Evolutionary conservation across 1,140 invertebrate species (phyloP), one percentile per base, ranked within the genome.

Genomic region (Drosophila aff.): DNA sequence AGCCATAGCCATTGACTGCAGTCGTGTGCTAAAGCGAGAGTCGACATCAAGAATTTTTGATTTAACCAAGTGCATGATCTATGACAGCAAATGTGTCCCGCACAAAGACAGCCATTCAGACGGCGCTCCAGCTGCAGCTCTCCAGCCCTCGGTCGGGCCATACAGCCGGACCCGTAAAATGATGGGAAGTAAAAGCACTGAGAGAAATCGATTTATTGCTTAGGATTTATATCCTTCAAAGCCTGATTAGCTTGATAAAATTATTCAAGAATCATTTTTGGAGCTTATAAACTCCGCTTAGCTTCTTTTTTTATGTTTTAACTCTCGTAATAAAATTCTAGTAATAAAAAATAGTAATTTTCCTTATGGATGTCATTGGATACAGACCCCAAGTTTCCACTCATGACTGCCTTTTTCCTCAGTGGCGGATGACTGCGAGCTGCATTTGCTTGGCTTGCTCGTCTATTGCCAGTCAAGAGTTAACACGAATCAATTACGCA

Each of bases 31-130:
- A 72, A 85, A 61, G 74, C 68, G 75, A 52, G 81, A 85, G 82
- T 86, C 79, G 83, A 81, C 81, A 87, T 86, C 73, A 78, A 68
- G 84, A 76, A 84, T 89, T 87, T 89, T 87, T 84, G 85, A 87
- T 87, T 87, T 90, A 90, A 89, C 85, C 84, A 89, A 90, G 84
- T 89, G 84, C 84, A 90, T 90, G 84, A 89, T 90, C 84, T 84
- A 84, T 90, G 84, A 81, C 85, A 90, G 85, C 81, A 89, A 89
- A 89, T 90, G 81, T 87, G 85, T 84, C 69, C 73, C 74, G 40
- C 75, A 84, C 84, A 89, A 87, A 89, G 73, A 65, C 73, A 81
- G 63, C 61, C 43, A 38, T 50, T 50, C 59, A 43, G 62, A 23
- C 53, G 16, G 36, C 21, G 57, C 58, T 60, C 40, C 60, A 64